A percentile compares a stretch with the other conserved stretches of the same genome.
Conservation (phyloP, 2,113 vertebrate genomes). For the Pluvianellus socialis region DNA sequence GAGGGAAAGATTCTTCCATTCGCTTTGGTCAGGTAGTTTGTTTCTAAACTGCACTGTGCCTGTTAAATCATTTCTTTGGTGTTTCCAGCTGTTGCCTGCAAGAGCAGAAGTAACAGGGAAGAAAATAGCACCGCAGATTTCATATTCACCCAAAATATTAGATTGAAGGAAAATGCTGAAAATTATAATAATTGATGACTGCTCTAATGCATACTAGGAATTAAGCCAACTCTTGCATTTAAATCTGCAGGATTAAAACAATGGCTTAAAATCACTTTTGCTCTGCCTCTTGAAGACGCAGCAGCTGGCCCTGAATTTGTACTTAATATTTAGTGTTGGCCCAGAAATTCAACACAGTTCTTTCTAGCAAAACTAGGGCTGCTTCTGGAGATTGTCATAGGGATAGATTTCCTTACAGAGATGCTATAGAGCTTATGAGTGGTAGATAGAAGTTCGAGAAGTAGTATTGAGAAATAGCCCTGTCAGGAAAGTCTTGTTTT, state of each 20-base stretch:
- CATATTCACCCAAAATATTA: not conserved
- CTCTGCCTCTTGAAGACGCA: not conserved
- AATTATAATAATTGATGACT: not conserved
- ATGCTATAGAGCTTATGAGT: too few relatives aligned
- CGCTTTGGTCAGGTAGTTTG: rapidly evolving
- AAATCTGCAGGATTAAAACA: not conserved
- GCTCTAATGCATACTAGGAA: not conserved
- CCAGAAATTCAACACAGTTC: not conserved
- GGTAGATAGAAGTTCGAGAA: not conserved
- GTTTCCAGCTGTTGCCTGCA: not conserved
- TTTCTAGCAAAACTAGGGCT: not conserved
- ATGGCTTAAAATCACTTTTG: not conserved
- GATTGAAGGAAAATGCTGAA: not conserved
- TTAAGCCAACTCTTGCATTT: not conserved
- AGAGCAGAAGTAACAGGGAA: not conserved
- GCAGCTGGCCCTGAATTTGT: not conserved
- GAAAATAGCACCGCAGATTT: not conserved
- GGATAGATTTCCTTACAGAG: not conserved
- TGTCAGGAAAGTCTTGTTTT: slow-evolving; percentile 11
- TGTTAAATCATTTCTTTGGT: not conserved
- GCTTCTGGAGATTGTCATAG: not conserved
- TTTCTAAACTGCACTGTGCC: not conserved
- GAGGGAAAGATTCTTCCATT: not conserved
- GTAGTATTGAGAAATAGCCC: not conserved
- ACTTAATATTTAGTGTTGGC: not conserved